These are phyloP conservation scores for Crotophaga sulcirostris DNA, from an alignment of 2,113 vertebrate genomes.

Conservation along the genomic window DNA sequence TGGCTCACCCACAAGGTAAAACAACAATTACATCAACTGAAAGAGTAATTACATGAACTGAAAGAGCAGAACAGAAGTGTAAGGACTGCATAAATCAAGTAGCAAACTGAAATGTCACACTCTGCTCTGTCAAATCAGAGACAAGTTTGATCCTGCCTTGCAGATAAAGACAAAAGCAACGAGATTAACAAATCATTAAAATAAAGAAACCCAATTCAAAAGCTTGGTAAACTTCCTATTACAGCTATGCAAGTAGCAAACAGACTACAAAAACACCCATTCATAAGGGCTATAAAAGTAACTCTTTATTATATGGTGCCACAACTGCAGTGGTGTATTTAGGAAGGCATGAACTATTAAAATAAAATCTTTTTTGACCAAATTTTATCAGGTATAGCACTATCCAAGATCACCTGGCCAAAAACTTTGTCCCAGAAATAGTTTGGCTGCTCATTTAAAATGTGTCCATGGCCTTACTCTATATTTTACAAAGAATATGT, in stretches of 20 bases:
- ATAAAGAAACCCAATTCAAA: neutral
- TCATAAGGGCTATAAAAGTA: neutral
- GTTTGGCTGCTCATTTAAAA: neutral
- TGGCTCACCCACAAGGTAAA: neutral
- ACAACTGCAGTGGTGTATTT: neutral
- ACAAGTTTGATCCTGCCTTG: conserved; percentile 30
- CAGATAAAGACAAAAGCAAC: conserved; percentile 30
- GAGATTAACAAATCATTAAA: neutral
- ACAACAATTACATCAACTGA: conserved; percentile 11
- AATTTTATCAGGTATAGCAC: neutral
- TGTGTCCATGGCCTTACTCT: neutral
- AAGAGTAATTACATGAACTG: conserved; percentile 14
- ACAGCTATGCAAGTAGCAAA: neutral
- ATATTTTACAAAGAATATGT: neutral
- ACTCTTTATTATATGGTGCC: neutral
- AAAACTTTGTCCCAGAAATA: neutral
- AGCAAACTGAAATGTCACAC: conserved; percentile 5
- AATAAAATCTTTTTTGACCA: neutral
- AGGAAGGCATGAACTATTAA: neutral
- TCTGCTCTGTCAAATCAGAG: neutral
- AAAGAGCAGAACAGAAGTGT: neutral
- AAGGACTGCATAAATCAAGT: neutral
- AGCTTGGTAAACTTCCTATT: conserved; percentile 14
- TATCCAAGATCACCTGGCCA: neutral
- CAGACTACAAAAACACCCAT: neutral